Conservation (phyloP, 2,888 invertebrate genomes). For the Carabus problematicus region DNA sequence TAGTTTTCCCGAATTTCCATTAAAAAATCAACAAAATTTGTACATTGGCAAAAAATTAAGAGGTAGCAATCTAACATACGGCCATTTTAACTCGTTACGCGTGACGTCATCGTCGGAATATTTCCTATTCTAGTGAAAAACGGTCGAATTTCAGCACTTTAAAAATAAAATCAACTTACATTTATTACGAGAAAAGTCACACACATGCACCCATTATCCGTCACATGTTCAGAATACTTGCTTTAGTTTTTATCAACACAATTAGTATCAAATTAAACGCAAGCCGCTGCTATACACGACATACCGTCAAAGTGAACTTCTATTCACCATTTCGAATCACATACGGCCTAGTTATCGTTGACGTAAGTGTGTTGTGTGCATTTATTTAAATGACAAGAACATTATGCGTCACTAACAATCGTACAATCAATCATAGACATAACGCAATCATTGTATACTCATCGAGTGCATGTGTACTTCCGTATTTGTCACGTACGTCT, state of each 20-base stretch:
- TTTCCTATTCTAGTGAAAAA: conserved; percentile 1
- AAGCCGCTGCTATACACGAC: not conserved
- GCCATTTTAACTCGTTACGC: conserved; percentile 23
- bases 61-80: conserved; percentile 13
- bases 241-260: conserved; percentile 6
- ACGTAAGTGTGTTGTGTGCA: too few relatives aligned
- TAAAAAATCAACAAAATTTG: conserved; percentile 26
- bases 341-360: too few relatives aligned
- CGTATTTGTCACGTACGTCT: conserved; percentile 2
- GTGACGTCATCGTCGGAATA: conserved; percentile 24
- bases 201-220: conserved; percentile 2
- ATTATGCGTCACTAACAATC: too few relatives aligned
- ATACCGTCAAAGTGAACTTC: conserved; percentile 20
- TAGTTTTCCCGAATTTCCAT: conserved; percentile 26
- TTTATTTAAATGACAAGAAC: too few relatives aligned
- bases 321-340: not conserved
- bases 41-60: conserved; percentile 24
- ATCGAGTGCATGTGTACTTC: too few relatives aligned
- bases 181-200: conserved; percentile 2
- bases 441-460: too few relatives aligned
- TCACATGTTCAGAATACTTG: conserved; percentile 5
- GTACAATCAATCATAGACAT: too few relatives aligned
- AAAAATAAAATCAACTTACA: conserved; percentile 10
- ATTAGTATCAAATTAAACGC: conserved; percentile 15
- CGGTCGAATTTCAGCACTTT: not conserved